Evolutionary conservation across 2,797 vertebrate genomes (phyloP).

Genomic region (Alca torda): DNA sequence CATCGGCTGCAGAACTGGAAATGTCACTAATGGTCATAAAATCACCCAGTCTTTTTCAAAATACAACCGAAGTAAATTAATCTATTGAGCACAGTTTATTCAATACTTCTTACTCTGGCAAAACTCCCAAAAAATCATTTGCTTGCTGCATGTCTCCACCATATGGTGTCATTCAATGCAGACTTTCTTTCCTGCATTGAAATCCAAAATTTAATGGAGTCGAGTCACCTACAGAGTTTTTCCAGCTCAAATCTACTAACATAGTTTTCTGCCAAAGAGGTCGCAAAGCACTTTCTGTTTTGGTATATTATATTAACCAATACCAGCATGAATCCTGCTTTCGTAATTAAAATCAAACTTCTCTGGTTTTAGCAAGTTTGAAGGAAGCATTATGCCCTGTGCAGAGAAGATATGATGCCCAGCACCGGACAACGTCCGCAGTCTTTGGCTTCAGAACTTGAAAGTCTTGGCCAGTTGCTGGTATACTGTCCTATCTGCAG

Average conservation of each 20-base stretch:
- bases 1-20: conserved; percentile 53
- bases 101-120: conserved; percentile 63
- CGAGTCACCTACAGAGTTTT: conserved; percentile 32
- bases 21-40: conserved; percentile 66
- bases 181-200: conserved; percentile 36
- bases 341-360: conserved; percentile 29
- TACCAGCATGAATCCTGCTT: background rate
- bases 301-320: background rate
- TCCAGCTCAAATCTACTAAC: conserved; percentile 31
- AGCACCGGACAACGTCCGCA: background rate
- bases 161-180: conserved; percentile 65
- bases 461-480: background rate
- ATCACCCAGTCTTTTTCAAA: conserved; percentile 59
- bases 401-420: background rate
- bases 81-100: conserved; percentile 66
- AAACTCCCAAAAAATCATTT: conserved; percentile 58
- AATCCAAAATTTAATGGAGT: conserved; percentile 38
- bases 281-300: background rate
- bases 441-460: background rate
- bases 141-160: conserved; percentile 62
- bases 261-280: conserved; percentile 30
- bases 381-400: background rate
- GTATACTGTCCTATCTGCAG: background rate
- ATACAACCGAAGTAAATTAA: conserved; percentile 55
- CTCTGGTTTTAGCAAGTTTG: background rate